A percentile compares a stretch with the other conserved stretches of the same genome.
These are phyloP conservation scores for Chamaedrilus cognettii DNA, from an alignment of 2,888 invertebrate species.

Conservation along the genomic window DNA sequence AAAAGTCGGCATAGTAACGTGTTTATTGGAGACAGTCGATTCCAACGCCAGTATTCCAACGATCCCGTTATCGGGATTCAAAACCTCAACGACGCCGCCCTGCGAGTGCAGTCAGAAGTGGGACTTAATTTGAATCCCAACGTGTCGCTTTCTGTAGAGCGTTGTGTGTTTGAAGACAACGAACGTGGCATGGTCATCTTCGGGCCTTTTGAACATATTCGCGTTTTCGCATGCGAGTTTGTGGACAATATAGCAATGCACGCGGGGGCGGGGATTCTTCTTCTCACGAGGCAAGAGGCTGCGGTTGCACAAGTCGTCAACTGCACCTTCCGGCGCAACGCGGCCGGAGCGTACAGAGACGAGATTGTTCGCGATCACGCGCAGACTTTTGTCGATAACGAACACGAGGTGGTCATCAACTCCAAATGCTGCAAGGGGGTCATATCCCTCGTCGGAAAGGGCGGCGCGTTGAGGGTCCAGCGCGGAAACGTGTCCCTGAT, in stretches of 20 bases:
- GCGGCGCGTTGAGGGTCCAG: conserved; percentile 38
- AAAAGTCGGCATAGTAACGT: neutral
- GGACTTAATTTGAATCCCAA: neutral
- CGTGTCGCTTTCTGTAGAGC: conserved; percentile 14
- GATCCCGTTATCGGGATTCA: conserved; percentile 4
- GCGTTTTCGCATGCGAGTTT: conserved; percentile 23
- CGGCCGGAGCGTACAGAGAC: conserved; percentile 30
- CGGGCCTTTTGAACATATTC: too few species aligned
- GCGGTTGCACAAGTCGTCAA: too few species aligned
- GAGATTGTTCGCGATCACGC: conserved; percentile 7
- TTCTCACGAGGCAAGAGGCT: conserved; percentile 24
- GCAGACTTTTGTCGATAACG: conserved; percentile 24
- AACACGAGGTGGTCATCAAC: conserved; percentile 38
- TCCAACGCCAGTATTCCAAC: neutral
- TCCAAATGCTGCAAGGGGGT: conserved; percentile 38
- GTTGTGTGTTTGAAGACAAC: conserved; percentile 27
- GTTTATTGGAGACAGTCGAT: neutral
- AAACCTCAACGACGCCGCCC: conserved; percentile 2
- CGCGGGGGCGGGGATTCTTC: conserved; percentile 35
- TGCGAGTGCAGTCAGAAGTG: neutral
- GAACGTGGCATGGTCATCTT: conserved; percentile 29
- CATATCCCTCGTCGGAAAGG: conserved; percentile 39
- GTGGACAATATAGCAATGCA: conserved; percentile 33
- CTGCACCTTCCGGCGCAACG: conserved; percentile 30
- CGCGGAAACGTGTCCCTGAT: conserved; percentile 29